Base-by-base conservation (phyloP, 2,113 vertebrate genomes). In the Colaptes auratus region DNA sequence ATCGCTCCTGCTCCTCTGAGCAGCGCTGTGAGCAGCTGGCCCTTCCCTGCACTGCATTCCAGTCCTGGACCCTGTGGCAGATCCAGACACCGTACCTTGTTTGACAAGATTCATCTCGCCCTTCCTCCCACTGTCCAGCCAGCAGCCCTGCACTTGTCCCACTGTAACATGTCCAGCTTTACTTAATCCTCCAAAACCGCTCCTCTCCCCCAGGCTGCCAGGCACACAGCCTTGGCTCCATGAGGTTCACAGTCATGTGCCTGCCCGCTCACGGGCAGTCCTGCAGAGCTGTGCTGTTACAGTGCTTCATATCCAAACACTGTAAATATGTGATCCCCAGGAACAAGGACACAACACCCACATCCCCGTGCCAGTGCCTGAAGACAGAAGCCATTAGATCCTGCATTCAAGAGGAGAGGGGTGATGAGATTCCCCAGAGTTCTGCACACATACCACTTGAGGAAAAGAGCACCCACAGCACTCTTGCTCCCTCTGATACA, bases 361-460 rank as follows among this genome's bases (percentile, higher is more conserved):
- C 53, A 10, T 20, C 28, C 76, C 66, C 5, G 6, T 12, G 42
- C 73, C 76, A 48, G 42, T 6, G 53, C 60, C 60, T 56, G 69
- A 23, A 55, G 52, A 59, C 39, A 70, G 87, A 64, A 72, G 25
- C 44, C 50, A 59, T 59, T 31, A 55, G 63, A 28, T 55, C 48
- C 31, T 60, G 59, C 63, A 82, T 72, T 48, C 20, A 50, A 53
- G 79, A 66, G 52, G 2, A 4, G 66, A 61, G 3, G 16, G 61
- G 35, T 0, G 0, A 61, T 55, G 64, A 58, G 39, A 46, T 50
- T 52, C 42, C 48, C 28, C 35, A 14, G 53, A 55, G 31, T 7
- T 31, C 28, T 2, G 2, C 44, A 7, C 69, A 16, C 3, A 4
- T 1, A 2, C 15, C 15, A 12, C 28, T 42, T 12, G 2, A 25